Percentiles rank a stretch among this genome's conserved stretches.
phyloP scores from a whole-genome alignment of 2,113 vertebrate genomes.

The Cololabis saira region DNA sequence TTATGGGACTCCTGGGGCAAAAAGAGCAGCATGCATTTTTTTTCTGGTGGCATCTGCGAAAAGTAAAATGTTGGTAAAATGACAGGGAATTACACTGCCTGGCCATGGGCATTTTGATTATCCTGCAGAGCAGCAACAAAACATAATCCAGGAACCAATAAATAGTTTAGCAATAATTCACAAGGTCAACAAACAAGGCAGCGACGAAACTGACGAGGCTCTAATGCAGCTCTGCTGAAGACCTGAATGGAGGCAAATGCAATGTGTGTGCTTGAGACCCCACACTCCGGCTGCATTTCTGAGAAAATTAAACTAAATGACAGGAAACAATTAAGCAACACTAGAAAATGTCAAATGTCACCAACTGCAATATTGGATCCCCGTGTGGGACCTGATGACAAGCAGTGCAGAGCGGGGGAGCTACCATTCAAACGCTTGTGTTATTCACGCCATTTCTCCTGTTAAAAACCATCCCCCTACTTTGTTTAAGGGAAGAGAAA shows the following conservation, averaged over 20 bases:
- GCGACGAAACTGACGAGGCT: conserved; percentile 1
- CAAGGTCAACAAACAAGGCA: conserved; percentile 31
- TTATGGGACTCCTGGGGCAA: conserved; percentile 20
- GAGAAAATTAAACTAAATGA: conserved; percentile 68
- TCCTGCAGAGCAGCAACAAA: conserved; percentile 2
- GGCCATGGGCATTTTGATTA: conserved; percentile 12
- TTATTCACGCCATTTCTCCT: not conserved
- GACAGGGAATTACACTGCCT: not conserved
- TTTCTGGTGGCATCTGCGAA: not conserved
- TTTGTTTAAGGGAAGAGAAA: not conserved
- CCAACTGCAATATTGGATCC: conserved; percentile 24
- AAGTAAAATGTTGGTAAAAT: no score
- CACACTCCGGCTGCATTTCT: conserved; percentile 24
- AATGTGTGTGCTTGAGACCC: conserved; percentile 16
- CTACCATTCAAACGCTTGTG: not conserved
- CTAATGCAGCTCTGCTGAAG: no score
- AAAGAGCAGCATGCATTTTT: conserved; percentile 13
- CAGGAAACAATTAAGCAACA: conserved; percentile 70
- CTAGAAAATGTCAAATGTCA: conserved; percentile 57
- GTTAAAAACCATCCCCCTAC: not conserved
- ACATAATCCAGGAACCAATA: not conserved
- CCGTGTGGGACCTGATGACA: conserved; percentile 33
- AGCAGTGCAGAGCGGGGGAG: not conserved
- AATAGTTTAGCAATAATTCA: conserved; percentile 17
- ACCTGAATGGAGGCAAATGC: conserved; percentile 11